Base-by-base conservation (phyloP, 2,797 vertebrate species). In the Gobionotothen gibberifrons region DNA sequence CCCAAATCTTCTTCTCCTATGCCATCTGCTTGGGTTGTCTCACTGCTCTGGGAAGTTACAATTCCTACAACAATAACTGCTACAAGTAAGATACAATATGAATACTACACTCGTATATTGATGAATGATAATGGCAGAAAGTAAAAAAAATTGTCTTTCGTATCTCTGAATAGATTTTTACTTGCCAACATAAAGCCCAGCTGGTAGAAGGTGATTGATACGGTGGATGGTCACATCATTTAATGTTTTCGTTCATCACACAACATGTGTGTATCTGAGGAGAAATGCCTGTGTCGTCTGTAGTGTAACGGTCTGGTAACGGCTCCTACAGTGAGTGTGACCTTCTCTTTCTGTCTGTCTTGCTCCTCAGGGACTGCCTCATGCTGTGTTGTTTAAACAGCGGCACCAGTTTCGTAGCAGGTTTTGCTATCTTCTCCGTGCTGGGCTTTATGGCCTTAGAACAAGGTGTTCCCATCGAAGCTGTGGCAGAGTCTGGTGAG, bases 1-100 rank as follows among this genome's bases (percentile, higher is more conserved):
- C 98, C 0, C 98, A 99, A 89, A 99, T 99, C 81, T 99, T 99
- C 79, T 99, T 99, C 93, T 99, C 98, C 29, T 99, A 99, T 2
- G 98, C 98, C 44, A 99, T 99, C 91, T 99, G 98, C 87, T 79
- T 99, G 93, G 98, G 98, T 43, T 99, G 98, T 78, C 94, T 99
- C 88, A 99, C 98, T 26, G 98, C 98, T 64, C 89, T 99, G 78
- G 98, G 98, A 46, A 99, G 98, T 83, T 99, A 99, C 87, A 99
- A 99, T 89, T 94, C 96, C 90, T 99, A 99, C 70, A 94, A 98
- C 88, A 99, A 99, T 79, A 99, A 99, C 93, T 99, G 98, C 93
- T 99, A 99, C 95, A 97, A 96, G 98, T 99, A 90, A 93, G 76
- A 9, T 97, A 90, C 92, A 9, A 42, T 52, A 1, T 29, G 5